These are phyloP conservation scores for Rhinatrema bivittatum DNA, from an alignment of 2,797 vertebrate species.

Conservation along the genomic window DNA sequence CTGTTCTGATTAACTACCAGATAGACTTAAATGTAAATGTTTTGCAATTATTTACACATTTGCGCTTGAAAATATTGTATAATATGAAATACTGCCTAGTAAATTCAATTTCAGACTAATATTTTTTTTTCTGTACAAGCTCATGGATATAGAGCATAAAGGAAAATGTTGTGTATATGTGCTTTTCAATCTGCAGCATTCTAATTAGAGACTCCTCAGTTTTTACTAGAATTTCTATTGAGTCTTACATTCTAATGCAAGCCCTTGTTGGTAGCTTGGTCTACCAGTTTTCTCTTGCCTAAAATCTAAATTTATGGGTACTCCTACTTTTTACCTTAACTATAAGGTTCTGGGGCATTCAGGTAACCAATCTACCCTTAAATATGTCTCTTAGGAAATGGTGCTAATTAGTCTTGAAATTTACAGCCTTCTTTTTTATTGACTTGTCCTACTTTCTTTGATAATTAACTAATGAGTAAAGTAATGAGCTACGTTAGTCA, in stretches of 20 bases:
- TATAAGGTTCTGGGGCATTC: conserved; percentile 83
- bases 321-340: conserved; percentile 66
- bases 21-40: too few species aligned
- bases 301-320: conserved; percentile 51
- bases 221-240: conserved; percentile 16
- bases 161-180: too few species aligned
- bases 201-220: too few species aligned
- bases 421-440: conserved; percentile 99
- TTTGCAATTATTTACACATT: too few species aligned
- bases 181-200: too few species aligned
- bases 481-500: conserved; percentile 99
- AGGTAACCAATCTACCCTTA: conserved; percentile 98
- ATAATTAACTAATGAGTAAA: conserved; percentile 99
- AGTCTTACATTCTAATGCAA: not conserved
- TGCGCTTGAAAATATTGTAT: too few species aligned
- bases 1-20: too few species aligned
- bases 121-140: too few species aligned
- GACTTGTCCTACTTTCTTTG: conserved; percentile 99
- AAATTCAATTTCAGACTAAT: too few species aligned
- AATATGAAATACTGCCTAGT: too few species aligned
- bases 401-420: conserved; percentile 99
- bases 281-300: conserved; percentile 15
- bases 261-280: conserved; percentile 4
- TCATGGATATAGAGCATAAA: too few species aligned
- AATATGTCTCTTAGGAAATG: conserved; percentile 98